These are phyloP conservation scores for Strigops habroptila DNA, from an alignment of 2,113 vertebrate species.

Conservation along the genomic window DNA sequence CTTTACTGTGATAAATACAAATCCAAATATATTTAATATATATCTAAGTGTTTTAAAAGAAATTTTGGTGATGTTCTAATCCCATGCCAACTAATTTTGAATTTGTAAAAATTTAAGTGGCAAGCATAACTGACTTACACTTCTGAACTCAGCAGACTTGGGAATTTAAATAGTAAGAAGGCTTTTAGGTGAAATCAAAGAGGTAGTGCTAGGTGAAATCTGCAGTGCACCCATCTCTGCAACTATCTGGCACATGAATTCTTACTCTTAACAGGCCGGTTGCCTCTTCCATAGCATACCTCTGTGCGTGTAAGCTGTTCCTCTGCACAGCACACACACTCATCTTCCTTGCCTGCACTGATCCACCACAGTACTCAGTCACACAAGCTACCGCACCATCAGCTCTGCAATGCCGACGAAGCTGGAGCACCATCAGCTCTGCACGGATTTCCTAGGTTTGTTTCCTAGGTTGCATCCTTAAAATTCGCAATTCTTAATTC, in stretches of 20 bases:
- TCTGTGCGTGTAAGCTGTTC: background rate
- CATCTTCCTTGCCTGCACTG: background rate
- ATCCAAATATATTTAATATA: background rate
- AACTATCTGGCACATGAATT: background rate
- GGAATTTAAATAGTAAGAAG: background rate
- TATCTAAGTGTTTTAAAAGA: background rate
- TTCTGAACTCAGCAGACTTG: background rate
- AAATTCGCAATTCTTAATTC: background rate
- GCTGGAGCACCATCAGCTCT: background rate
- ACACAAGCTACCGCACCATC: background rate
- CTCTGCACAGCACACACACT: accelerated
- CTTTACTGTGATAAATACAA: background rate
- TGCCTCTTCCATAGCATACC: background rate
- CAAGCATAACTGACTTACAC: background rate
- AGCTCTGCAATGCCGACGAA: accelerated
- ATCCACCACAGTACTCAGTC: too few species aligned
- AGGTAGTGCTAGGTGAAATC: background rate
- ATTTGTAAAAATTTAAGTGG: background rate
- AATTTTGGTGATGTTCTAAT: background rate
- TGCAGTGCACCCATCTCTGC: too few species aligned
- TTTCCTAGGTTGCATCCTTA: background rate
- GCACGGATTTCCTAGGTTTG: accelerated
- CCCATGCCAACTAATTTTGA: background rate
- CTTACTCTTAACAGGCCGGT: background rate
- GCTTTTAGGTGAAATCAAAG: background rate